Evolutionary conservation across 2,797 vertebrate species (phyloP).

Genomic region (Buceros bicornis): DNA sequence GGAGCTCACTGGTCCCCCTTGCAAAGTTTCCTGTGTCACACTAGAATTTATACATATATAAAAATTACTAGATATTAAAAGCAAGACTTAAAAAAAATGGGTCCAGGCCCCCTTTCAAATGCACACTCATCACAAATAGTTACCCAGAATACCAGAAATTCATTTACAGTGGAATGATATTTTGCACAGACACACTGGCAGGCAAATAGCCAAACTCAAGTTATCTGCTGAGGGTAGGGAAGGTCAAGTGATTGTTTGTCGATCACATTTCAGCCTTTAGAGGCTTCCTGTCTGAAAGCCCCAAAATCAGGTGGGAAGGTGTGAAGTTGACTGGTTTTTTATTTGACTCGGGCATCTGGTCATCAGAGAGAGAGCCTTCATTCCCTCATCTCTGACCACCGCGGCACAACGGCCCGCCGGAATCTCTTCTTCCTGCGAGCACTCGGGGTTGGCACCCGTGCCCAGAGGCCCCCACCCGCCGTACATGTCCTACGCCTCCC

Average conservation of each 20-base stretch:
- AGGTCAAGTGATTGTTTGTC: not conserved
- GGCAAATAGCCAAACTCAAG: not conserved
- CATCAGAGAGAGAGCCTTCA: fast-evolving
- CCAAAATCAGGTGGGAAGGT: fast-evolving
- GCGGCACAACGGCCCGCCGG: too few species aligned
- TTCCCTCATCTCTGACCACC: fast-evolving
- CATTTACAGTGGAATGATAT: not conserved
- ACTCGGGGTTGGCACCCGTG: fast-evolving
- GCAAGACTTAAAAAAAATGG: not conserved
- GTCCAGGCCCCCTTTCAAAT: not conserved
- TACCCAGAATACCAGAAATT: not conserved
- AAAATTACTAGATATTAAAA: not conserved
- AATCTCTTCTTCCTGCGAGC: too few species aligned
- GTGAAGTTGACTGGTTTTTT: fast-evolving
- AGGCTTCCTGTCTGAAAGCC: not conserved
- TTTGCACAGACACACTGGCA: not conserved
- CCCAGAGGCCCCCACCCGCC: not conserved
- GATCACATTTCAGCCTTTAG: not conserved
- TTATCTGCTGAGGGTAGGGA: not conserved
- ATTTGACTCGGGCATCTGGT: fast-evolving
- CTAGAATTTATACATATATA: not conserved
- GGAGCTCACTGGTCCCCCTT: fast-evolving
- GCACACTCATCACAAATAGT: fast-evolving
- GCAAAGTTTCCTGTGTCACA: not conserved
- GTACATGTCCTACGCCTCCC: not conserved